Evolutionary conservation across 2,888 invertebrate genomes (phyloP).

Genomic region (Drosophila atripex): DNA sequence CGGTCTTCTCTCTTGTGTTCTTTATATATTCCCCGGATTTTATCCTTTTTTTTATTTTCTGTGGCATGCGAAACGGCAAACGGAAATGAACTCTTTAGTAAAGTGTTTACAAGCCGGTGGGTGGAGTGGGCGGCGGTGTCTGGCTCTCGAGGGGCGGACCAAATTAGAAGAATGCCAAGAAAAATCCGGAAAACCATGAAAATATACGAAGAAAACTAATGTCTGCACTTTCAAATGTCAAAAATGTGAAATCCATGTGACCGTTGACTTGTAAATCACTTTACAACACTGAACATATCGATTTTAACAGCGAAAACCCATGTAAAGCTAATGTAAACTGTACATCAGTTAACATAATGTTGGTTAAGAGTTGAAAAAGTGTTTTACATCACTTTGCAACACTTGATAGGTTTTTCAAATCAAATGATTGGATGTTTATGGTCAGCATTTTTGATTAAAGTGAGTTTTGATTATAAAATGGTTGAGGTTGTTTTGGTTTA

Average conservation of each 20-base stretch:
- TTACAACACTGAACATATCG: too few relatives aligned
- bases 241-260: background rate
- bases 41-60: constrained; percentile 17
- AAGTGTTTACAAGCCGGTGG: constrained; percentile 46
- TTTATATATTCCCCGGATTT: constrained; percentile 34
- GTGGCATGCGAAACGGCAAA: constrained; percentile 43
- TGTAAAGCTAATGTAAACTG: too few relatives aligned
- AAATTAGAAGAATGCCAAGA: constrained; percentile 14
- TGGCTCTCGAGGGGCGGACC: background rate
- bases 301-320: too few relatives aligned
- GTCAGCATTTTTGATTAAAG: too few relatives aligned
- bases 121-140: background rate
- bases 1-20: constrained; percentile 8
- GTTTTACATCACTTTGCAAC: too few relatives aligned
- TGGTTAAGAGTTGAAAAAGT: too few relatives aligned
- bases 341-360: too few relatives aligned
- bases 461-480: too few relatives aligned
- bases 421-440: too few relatives aligned
- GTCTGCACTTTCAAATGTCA: background rate
- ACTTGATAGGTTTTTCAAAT: too few relatives aligned
- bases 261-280: too few relatives aligned
- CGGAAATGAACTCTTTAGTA: constrained; percentile 50
- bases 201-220: background rate
- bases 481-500: too few relatives aligned
- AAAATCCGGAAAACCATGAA: background rate